Base-by-base conservation (phyloP, 2,888 invertebrate genomes). In the Lutraria lutraria region DNA sequence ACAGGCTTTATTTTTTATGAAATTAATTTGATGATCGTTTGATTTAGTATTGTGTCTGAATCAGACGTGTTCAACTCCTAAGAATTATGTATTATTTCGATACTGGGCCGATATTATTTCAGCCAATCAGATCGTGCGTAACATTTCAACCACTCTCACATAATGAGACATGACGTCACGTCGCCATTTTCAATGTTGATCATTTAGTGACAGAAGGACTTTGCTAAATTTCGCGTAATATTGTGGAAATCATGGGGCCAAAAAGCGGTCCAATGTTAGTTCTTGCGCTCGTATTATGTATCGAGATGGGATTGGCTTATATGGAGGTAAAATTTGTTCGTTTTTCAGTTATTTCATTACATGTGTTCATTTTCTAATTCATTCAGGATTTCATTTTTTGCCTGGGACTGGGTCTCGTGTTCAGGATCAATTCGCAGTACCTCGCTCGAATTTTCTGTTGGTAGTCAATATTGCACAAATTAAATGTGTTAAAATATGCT, bases 91-190 rank as follows among this genome's bases (percentile, higher is more conserved):
- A 68, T 68, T 68, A n/a, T 56, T 68, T 68, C 63, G 13, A 25
- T 68, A 4, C 25, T 68, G 63, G 54, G 21, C 60, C n/a, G 25
- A 54, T 84, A n/a, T 72, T 15, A 43, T 52, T n/a, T 87, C 10
- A 63, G 68, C 93, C 93, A 92, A 93, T 93, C 86, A 90, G 53
- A 87, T 34, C 6, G 8, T n/a, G 19, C 53, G 29, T 90, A 80
- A 81, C 72, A 88, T 68, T 16, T 76, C 63, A 79, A 76, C 87
- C 87, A 88, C 85, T 90, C 53, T 84, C 83, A 34, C 87, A 91
- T 93, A 90, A 93, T 92, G 90, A 92, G 92, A 90, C 87, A 84
- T 93, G 93, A 93, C 93, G 93, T 93, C 93, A 93, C 89, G 91
- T 91, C 93, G 92, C 90, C 93, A 93, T 92, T 88, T 90, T 85